A percentile compares a stretch with the other conserved stretches of the same genome.
Evolutionary conservation across 1,140 invertebrate species (phyloP).

Genomic region (Melitaea cinxia): DNA sequence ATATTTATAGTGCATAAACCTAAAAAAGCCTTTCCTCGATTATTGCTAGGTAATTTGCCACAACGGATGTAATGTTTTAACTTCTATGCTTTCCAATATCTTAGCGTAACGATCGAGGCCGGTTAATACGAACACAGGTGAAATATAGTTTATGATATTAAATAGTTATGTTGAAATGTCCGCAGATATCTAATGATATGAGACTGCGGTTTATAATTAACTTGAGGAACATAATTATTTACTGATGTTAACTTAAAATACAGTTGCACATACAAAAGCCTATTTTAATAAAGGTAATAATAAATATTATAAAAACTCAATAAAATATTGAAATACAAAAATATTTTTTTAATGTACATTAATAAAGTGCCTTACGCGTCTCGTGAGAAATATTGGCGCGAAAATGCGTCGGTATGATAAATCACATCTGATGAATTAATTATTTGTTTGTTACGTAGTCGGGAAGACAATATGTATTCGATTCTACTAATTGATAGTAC

Average conservation of each 20-base stretch:
- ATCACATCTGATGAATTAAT: conserved; percentile 1
- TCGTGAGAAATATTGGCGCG: conserved; percentile 8
- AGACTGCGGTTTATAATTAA: not conserved
- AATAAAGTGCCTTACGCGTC: not conserved
- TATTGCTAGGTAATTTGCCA: conserved; percentile 22
- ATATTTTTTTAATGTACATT: not conserved
- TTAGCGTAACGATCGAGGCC: conserved; percentile 22
- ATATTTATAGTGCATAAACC: conserved; percentile 33
- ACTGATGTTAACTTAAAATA: not conserved
- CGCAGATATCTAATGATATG: conserved; percentile 20
- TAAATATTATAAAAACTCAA: too few species aligned
- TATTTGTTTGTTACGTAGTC: not conserved
- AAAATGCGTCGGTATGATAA: conserved; percentile 8
- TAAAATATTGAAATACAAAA: too few species aligned
- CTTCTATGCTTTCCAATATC: conserved; percentile 32
- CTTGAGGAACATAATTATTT: conserved; percentile 6
- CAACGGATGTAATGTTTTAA: conserved; percentile 32
- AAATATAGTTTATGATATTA: conserved; percentile 34
- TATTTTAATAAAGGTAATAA: too few species aligned
- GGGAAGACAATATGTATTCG: conserved; percentile 12
- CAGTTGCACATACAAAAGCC: too few species aligned
- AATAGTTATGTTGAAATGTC: conserved; percentile 21
- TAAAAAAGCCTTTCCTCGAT: conserved; percentile 32
- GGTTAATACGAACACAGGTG: conserved; percentile 17
- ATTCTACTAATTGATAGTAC: conserved; percentile 14